Percentiles rank a stretch among this genome's conserved stretches.
These are phyloP conservation scores for Chascanopsetta lugubris DNA, from an alignment of 2,113 vertebrate genomes.

Conservation along the genomic window DNA sequence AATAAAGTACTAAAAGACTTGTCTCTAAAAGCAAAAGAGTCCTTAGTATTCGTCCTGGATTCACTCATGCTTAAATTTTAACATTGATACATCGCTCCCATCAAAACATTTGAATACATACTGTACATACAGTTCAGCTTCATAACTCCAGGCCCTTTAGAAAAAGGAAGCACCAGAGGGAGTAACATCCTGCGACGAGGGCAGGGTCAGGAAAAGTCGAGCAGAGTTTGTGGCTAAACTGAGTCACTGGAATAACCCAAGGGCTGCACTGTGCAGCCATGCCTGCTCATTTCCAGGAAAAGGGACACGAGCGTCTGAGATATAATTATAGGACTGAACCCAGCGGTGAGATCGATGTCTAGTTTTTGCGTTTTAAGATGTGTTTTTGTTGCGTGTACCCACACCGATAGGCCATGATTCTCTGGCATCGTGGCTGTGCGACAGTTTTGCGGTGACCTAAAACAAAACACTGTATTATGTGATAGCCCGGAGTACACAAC, in stretches of 20 bases:
- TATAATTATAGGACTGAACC: neutral
- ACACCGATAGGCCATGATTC: neutral
- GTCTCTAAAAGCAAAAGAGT: neutral
- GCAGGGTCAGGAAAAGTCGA: constrained; percentile 53
- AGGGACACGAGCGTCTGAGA: neutral
- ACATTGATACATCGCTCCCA: constrained; percentile 2
- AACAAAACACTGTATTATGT: too few relatives aligned
- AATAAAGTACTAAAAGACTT: neutral
- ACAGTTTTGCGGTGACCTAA: neutral
- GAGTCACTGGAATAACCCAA: constrained; percentile 54
- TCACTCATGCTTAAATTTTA: neutral
- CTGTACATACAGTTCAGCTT: constrained; percentile 5
- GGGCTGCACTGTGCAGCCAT: constrained; percentile 3
- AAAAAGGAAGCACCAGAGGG: constrained; percentile 48
- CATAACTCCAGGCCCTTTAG: constrained; percentile 13
- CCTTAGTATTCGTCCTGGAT: neutral
- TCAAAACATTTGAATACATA: constrained; percentile 7
- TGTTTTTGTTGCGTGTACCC: neutral
- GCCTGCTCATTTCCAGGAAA: constrained; percentile 44
- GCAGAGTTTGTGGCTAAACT: constrained; percentile 30
- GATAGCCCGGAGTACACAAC: too few relatives aligned
- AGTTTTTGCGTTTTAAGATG: neutral
- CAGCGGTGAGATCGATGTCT: neutral
- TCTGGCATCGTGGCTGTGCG: neutral
- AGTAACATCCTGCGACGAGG: constrained; percentile 59